phyloP scores from a whole-genome alignment of 2,888 invertebrate genomes.

The Adineta ricciae region DNA sequence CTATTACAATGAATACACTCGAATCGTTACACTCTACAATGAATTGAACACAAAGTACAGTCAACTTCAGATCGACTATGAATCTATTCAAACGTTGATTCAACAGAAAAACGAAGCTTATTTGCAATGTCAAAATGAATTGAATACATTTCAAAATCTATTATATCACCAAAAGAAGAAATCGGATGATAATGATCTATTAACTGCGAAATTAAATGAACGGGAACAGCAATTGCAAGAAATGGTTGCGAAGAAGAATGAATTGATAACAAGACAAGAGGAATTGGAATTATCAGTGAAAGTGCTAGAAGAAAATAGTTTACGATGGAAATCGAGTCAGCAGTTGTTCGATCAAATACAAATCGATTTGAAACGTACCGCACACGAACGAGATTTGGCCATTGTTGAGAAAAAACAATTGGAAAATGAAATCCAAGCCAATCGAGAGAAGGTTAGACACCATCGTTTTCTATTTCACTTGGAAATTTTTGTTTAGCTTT shows the following conservation, averaged over 20 bases:
- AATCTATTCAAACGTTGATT: neutral
- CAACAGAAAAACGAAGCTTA: constrained; percentile 8
- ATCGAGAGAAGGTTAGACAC: neutral
- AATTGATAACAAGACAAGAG: neutral
- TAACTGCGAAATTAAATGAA: neutral
- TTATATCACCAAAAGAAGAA: constrained; percentile 19
- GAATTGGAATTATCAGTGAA: neutral
- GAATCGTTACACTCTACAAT: neutral
- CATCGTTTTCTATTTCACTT: neutral
- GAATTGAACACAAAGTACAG: neutral
- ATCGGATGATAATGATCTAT: neutral
- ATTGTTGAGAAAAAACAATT: neutral
- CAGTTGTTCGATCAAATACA: neutral
- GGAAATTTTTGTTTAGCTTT: neutral
- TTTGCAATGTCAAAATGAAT: constrained; percentile 15
- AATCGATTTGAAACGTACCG: neutral
- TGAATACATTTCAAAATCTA: constrained; percentile 12
- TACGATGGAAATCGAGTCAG: neutral
- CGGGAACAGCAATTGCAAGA: neutral
- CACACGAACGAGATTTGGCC: neutral
- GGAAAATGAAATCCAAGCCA: neutral
- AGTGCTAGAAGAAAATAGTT: neutral
- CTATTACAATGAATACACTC: neutral
- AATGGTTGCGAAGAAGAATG: neutral
- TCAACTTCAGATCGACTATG: neutral